These are phyloP conservation scores for Chrosomus eos DNA, from an alignment of 2,797 vertebrate species.

Conservation along the genomic window DNA sequence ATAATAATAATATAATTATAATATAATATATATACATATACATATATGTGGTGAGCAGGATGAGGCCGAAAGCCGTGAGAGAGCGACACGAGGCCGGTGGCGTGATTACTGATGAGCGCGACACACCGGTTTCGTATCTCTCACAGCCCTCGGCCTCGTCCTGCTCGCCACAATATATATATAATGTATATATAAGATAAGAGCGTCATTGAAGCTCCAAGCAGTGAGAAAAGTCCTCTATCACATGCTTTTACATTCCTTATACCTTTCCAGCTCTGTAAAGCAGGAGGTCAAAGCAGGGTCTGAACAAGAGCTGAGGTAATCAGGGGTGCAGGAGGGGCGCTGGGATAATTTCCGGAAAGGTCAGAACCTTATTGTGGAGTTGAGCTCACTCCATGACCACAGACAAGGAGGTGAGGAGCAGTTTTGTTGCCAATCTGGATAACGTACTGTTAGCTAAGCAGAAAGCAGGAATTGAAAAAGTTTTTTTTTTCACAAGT, in stretches of 20 bases:
- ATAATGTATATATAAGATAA: not conserved
- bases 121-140: no score
- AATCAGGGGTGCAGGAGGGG: constrained; percentile 68
- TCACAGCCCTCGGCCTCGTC: no score
- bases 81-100: no score
- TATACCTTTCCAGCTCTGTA: constrained; percentile 50
- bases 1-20: no score
- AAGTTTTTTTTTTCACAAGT: not conserved
- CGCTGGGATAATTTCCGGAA: constrained; percentile 69
- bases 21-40: no score
- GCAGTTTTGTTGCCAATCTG: constrained; percentile 66
- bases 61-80: no score
- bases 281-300: constrained; percentile 66
- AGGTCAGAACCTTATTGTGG: constrained; percentile 75
- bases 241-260: constrained; percentile 24
- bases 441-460: constrained; percentile 47
- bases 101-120: no score
- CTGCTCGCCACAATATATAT: no score
- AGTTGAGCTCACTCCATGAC: constrained; percentile 68
- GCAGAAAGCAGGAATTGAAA: constrained; percentile 25
- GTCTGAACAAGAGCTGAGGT: constrained; percentile 64
- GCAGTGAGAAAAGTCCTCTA: not conserved
- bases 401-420: constrained; percentile 60
- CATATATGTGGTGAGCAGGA: no score
- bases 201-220: not conserved